Evolutionary conservation across 1,140 invertebrate species (phyloP).

Genomic region (Ceratina australensis): DNA sequence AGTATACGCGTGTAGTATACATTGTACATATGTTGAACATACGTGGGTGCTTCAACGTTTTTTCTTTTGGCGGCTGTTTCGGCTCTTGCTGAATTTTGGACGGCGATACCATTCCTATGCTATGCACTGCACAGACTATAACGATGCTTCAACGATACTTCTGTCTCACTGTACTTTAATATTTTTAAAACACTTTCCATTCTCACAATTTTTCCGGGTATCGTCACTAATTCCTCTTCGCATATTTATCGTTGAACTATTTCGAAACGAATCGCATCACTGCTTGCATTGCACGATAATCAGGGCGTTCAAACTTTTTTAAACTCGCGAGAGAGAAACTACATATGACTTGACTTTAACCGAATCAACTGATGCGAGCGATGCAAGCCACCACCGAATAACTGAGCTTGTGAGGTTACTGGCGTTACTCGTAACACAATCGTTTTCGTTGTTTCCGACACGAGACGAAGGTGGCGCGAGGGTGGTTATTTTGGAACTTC

Average conservation of each 20-base stretch:
- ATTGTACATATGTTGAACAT: conserved; percentile 38
- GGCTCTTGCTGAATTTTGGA: conserved; percentile 73
- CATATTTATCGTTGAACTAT: neutral
- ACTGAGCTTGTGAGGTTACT: no score
- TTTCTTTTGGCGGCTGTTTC: conserved; percentile 59
- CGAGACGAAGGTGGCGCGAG: no score
- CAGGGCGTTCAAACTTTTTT: neutral
- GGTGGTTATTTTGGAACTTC: no score
- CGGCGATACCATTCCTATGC: conserved; percentile 79
- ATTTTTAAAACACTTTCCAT: conserved; percentile 61
- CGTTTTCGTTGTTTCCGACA: no score
- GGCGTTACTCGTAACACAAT: no score
- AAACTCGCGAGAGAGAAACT: neutral
- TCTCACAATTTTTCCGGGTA: conserved; percentile 48
- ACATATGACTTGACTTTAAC: no score
- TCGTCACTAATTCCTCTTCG: conserved; percentile 24
- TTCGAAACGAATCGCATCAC: neutral
- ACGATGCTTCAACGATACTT: conserved; percentile 64
- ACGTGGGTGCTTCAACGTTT: conserved; percentile 55
- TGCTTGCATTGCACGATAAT: conserved; percentile 29
- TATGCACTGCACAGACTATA: conserved; percentile 62
- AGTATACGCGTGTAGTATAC: neutral
- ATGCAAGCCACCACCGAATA: no score
- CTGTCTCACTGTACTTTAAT: conserved; percentile 55
- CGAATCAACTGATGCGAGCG: no score